These are phyloP conservation scores for Apis dorsata DNA, from an alignment of 1,140 invertebrate species.

Conservation along the genomic window DNA sequence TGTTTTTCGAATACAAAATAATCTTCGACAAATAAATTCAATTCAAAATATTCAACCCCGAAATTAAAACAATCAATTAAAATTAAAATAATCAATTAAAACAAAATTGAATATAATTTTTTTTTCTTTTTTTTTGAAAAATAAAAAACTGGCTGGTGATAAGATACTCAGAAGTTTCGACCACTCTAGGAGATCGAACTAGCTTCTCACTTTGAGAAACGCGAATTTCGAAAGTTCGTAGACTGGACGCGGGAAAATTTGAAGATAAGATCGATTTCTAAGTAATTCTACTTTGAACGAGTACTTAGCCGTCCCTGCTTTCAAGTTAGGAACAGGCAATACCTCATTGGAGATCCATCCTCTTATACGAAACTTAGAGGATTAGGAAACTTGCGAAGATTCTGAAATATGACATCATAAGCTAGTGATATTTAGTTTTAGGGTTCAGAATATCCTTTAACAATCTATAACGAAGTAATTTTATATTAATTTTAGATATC, in stretches of 20 bases:
- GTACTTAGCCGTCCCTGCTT: constrained; percentile 12
- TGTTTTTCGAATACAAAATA: too few relatives aligned
- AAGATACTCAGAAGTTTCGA: neutral
- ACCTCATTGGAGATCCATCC: constrained; percentile 18
- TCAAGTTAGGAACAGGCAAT: constrained; percentile 16
- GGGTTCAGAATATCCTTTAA: neutral
- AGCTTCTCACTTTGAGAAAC: neutral
- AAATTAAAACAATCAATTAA: too few relatives aligned
- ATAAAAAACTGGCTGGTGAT: neutral
- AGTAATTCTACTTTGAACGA: neutral
- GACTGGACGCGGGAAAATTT: neutral
- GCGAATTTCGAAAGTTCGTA: neutral
- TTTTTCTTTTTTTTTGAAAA: neutral
- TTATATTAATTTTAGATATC: neutral
- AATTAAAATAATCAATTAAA: too few relatives aligned
- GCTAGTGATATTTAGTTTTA: neutral
- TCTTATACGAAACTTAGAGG: constrained; percentile 2
- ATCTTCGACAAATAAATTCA: too few relatives aligned
- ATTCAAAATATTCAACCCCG: too few relatives aligned
- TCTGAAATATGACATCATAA: neutral
- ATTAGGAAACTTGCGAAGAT: constrained; percentile 22
- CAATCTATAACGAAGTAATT: neutral
- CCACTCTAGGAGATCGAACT: too few relatives aligned
- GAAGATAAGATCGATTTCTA: constrained; percentile 16
- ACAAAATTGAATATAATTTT: too few relatives aligned